Percentiles rank a stretch among this genome's conserved stretches.
Evolutionary conservation across 2,888 invertebrate genomes (phyloP).

Genomic region (Melanotus villosus): DNA sequence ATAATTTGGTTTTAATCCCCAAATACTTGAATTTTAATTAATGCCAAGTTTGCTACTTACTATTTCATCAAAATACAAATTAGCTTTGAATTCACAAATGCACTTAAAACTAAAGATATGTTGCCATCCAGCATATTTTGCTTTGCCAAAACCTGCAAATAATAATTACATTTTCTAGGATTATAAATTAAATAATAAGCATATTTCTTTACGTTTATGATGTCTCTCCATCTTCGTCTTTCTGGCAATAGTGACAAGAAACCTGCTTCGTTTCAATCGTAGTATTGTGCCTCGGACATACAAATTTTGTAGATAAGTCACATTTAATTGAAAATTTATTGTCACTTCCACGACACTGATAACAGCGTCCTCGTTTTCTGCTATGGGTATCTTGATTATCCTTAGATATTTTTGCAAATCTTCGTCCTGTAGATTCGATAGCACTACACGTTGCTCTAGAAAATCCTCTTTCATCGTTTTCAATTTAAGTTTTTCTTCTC

Average conservation of each 20-base stretch:
- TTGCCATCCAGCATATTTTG: no score
- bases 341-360: slow-evolving; percentile 9
- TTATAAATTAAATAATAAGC: not conserved
- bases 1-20: no score
- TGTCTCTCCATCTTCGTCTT: no score
- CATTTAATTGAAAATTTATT: slow-evolving; percentile 8
- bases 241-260: not conserved
- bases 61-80: no score
- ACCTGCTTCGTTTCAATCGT: slow-evolving; percentile 4
- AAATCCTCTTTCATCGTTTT: slow-evolving; percentile 9
- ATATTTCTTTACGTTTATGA: not conserved
- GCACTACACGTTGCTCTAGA: slow-evolving; percentile 5
- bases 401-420: slow-evolving; percentile 9
- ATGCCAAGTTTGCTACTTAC: no score
- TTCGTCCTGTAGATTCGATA: slow-evolving; percentile 8
- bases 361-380: slow-evolving; percentile 7
- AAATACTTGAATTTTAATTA: no score
- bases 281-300: slow-evolving; percentile 7
- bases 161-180: no score
- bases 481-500: slow-evolving; percentile 10
- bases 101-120: no score
- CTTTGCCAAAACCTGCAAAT: no score
- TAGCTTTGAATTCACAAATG: no score
- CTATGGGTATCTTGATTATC: slow-evolving; percentile 6
- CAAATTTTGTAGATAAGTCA: slow-evolving; percentile 6